Conservation (phyloP, 1,140 invertebrate genomes). For the Zaprionus capensis region DNA sequence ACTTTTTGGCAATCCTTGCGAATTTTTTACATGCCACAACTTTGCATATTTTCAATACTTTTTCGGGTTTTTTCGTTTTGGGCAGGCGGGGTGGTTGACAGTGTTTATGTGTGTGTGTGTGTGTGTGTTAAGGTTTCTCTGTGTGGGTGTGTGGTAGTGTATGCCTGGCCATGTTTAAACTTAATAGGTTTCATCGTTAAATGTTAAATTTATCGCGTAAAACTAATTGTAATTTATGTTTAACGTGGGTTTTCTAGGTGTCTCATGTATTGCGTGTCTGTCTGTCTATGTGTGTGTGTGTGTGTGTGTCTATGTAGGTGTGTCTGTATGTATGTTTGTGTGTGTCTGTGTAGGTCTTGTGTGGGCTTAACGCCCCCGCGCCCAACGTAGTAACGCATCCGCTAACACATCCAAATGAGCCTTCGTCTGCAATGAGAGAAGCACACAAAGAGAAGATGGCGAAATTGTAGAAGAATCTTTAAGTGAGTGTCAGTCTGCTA, state of each 20-base stretch:
- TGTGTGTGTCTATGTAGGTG: constrained; percentile 21
- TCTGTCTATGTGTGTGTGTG: constrained; percentile 33
- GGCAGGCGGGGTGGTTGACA: constrained; percentile 57
- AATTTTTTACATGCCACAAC: constrained; percentile 46
- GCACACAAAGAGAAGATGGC: constrained; percentile 10
- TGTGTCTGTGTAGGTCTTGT: constrained; percentile 22
- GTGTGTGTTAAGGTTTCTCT: constrained; percentile 20
- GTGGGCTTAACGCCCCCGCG: constrained; percentile 90
- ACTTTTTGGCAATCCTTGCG: constrained; percentile 49
- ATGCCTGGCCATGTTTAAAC: constrained; percentile 44
- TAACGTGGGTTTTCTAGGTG: constrained; percentile 58
- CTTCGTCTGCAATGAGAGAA: constrained; percentile 91
- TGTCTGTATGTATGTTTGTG: constrained; percentile 32
- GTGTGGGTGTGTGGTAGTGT: constrained; percentile 30
- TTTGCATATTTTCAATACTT: constrained; percentile 42
- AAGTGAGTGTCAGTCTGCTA: background rate
- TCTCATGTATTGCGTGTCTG: constrained; percentile 34
- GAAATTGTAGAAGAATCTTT: background rate
- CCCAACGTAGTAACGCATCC: constrained; percentile 96
- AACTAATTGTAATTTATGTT: constrained; percentile 72
- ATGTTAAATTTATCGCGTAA: constrained; percentile 59
- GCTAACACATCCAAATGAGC: constrained; percentile 96
- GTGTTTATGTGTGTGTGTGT: constrained; percentile 42
- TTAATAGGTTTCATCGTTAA: constrained; percentile 39
- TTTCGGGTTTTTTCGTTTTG: constrained; percentile 35